These are phyloP conservation scores for Atta cephalotes DNA, from an alignment of 1,140 invertebrate genomes.

Conservation along the genomic window DNA sequence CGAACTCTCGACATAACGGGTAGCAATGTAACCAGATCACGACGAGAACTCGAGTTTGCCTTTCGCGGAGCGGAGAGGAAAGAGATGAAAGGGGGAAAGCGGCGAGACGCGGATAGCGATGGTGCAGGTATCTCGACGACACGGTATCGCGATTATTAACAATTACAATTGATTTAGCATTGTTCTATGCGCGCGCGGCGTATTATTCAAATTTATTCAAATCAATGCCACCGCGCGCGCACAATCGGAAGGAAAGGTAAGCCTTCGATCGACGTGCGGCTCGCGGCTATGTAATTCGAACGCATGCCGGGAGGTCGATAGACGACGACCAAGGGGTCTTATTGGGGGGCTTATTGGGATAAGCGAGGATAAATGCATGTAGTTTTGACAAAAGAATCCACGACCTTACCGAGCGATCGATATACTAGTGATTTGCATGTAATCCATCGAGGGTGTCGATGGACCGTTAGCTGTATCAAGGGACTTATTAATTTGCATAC, in stretches of 20 bases:
- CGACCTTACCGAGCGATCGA: slow-evolving; percentile 1
- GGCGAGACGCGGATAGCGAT: not conserved
- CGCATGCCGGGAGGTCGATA: slow-evolving; percentile 35
- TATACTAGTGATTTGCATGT: not conserved
- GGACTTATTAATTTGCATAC: slow-evolving; percentile 76
- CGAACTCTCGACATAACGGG: slow-evolving; percentile 82
- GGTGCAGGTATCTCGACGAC: slow-evolving; percentile 59
- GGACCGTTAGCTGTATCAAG: slow-evolving; percentile 59
- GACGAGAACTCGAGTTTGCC: slow-evolving; percentile 66
- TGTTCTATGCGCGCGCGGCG: slow-evolving; percentile 72
- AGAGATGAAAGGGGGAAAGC: slow-evolving; percentile 16
- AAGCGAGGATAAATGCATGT: not conserved
- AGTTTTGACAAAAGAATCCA: slow-evolving; percentile 4
- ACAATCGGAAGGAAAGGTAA: slow-evolving; percentile 34
- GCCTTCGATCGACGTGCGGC: slow-evolving; percentile 2
- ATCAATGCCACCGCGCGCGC: slow-evolving; percentile 65
- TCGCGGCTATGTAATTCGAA: not conserved
- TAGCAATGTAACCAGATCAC: slow-evolving; percentile 83
- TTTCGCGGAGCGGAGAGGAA: slow-evolving; percentile 55
- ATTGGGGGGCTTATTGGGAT: too few relatives aligned
- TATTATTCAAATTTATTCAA: slow-evolving; percentile 83
- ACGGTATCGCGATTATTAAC: slow-evolving; percentile 82
- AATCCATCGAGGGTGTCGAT: slow-evolving; percentile 61
- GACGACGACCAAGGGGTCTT: not conserved
- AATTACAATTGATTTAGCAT: slow-evolving; percentile 82